Percentiles rank a stretch among this genome's conserved stretches.
phyloP scores from a whole-genome alignment of 2,113 vertebrate genomes.

The Pseudonaja textilis region DNA sequence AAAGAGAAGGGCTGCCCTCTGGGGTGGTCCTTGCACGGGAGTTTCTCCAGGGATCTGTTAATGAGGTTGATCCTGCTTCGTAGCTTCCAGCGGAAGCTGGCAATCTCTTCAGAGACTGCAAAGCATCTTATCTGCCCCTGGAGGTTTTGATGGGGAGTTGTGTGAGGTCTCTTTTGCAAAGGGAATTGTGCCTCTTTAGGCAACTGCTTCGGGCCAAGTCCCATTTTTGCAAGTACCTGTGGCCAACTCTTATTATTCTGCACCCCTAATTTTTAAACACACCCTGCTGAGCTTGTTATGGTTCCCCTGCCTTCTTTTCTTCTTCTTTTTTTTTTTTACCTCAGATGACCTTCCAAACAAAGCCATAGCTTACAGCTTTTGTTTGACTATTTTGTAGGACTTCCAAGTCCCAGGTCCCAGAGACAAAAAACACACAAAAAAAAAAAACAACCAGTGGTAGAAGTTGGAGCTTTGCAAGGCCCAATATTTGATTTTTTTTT shows the following conservation, averaged over 20 bases:
- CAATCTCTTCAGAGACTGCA: background rate
- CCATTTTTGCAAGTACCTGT: background rate
- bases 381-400: background rate
- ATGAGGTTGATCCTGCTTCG: constrained; percentile 1
- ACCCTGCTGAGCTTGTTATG: background rate
- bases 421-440: too few relatives aligned
- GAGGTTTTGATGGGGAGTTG: background rate
- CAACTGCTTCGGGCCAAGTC: background rate
- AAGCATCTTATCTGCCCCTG: background rate
- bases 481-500: background rate
- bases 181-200: background rate
- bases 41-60: background rate
- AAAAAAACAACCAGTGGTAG: background rate
- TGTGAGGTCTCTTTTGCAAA: too few relatives aligned
- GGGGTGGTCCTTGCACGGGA: background rate
- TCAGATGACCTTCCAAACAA: too few relatives aligned
- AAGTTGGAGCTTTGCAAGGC: background rate
- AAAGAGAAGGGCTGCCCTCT: background rate
- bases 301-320: too few relatives aligned
- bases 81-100: background rate
- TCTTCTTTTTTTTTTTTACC: too few relatives aligned
- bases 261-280: background rate
- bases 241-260: too few relatives aligned
- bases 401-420: too few relatives aligned
- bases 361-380: background rate